Evolutionary conservation across 1,140 invertebrate species (phyloP).

Genomic region (Steinernema khuongi): DNA sequence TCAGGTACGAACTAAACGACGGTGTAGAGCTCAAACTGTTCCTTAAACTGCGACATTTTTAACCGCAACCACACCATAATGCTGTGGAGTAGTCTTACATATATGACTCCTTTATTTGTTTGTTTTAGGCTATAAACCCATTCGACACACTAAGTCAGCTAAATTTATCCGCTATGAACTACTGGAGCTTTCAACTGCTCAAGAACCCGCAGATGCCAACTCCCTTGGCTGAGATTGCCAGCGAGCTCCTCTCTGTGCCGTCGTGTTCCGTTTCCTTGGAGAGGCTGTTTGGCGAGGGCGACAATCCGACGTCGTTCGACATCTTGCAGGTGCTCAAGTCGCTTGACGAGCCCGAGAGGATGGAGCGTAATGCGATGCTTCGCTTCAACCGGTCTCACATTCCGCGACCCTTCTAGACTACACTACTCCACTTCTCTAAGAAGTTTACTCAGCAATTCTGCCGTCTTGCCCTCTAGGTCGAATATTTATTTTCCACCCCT

Average conservation of each 20-base stretch:
- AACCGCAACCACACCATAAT: background rate
- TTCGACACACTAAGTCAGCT: no score
- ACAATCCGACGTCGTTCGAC: slow-evolving; percentile 11
- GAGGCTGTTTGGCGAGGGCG: slow-evolving; percentile 21
- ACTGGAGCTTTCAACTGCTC: slow-evolving; percentile 32
- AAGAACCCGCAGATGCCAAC: slow-evolving; percentile 22
- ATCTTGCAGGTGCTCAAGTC: background rate
- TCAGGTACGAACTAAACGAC: slow-evolving; percentile 30
- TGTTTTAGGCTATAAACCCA: no score
- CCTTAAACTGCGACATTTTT: slow-evolving; percentile 13
- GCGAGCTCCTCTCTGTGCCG: slow-evolving; percentile 42
- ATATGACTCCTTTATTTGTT: no score
- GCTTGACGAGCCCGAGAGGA: slow-evolving; percentile 22
- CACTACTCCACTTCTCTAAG: background rate
- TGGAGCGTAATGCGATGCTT: slow-evolving; percentile 44
- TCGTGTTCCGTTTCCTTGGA: slow-evolving; percentile 37
- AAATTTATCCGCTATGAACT: no score
- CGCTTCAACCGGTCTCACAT: slow-evolving; percentile 43
- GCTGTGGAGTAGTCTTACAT: background rate
- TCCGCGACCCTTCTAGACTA: slow-evolving; percentile 34
- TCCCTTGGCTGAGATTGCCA: slow-evolving; percentile 41
- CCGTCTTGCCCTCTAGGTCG: slow-evolving; percentile 10
- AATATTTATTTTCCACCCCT: slow-evolving; percentile 10
- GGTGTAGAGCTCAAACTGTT: background rate
- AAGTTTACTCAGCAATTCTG: slow-evolving; percentile 9